Percentiles rank a stretch among this genome's conserved stretches.
phyloP scores from a whole-genome alignment of 2,113 vertebrate genomes.

The Sterrhoptilus dennistouni region DNA sequence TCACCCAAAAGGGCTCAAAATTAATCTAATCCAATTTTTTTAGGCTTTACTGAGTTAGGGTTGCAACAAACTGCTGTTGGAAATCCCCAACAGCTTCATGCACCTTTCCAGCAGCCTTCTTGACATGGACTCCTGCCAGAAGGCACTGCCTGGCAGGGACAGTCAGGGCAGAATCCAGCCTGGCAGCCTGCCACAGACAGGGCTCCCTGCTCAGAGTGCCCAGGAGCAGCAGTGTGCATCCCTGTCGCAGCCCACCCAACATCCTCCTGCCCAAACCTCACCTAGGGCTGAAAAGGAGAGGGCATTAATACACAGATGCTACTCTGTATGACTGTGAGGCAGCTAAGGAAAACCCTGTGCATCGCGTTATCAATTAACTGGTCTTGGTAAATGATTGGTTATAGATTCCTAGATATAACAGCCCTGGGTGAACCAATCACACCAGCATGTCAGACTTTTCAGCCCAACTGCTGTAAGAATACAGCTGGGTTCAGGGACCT shows the following conservation, averaged over 20 bases:
- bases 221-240: no score
- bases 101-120: neutral
- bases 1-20: neutral
- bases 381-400: neutral
- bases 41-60: neutral
- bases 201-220: neutral
- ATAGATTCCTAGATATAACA: neutral
- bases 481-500: neutral
- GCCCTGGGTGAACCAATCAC: neutral
- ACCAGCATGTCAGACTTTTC: neutral
- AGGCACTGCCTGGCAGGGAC: neutral
- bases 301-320: neutral
- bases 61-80: neutral
- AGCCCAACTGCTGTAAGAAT: neutral
- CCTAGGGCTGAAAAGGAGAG: neutral
- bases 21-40: neutral
- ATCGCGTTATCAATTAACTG: neutral
- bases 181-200: neutral
- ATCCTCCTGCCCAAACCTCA: neutral
- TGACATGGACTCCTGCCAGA: neutral
- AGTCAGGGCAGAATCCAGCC: neutral
- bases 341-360: neutral
- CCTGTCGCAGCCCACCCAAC: neutral
- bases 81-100: neutral
- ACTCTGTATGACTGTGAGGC: rapidly evolving